These are phyloP conservation scores for Sesia bembeciformis DNA, from an alignment of 2,888 invertebrate species.

Conservation along the genomic window DNA sequence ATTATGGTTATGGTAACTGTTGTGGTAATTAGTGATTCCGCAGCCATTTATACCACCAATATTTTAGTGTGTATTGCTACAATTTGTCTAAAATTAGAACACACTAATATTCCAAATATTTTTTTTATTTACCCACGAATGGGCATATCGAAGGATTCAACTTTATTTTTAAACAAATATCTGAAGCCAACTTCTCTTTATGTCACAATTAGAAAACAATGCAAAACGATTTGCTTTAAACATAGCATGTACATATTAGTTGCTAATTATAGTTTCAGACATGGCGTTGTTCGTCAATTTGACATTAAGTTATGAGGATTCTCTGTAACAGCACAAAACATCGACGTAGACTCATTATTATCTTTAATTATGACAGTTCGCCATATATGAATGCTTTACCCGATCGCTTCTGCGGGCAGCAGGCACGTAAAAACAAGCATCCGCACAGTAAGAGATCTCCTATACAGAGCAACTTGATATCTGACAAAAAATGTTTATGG, in stretches of 20 bases:
- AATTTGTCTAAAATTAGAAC: too few relatives aligned
- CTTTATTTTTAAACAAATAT: too few relatives aligned
- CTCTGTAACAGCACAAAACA: slow-evolving; percentile 50
- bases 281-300: slow-evolving; percentile 34
- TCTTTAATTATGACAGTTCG: slow-evolving; percentile 71
- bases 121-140: too few relatives aligned
- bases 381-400: slow-evolving; percentile 64
- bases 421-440: slow-evolving; percentile 46
- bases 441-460: slow-evolving; percentile 33
- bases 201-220: background rate
- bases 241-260: background rate
- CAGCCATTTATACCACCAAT: too few relatives aligned
- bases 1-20: too few relatives aligned
- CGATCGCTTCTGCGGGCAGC: slow-evolving; percentile 33
- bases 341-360: slow-evolving; percentile 57
- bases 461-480: slow-evolving; percentile 49
- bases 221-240: background rate
- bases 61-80: too few relatives aligned
- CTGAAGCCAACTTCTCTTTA: too few relatives aligned
- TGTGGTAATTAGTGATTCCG: too few relatives aligned
- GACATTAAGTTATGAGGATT: slow-evolving; percentile 64
- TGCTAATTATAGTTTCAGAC: slow-evolving; percentile 16
- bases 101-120: too few relatives aligned
- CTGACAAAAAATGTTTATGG: slow-evolving; percentile 41
- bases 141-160: too few relatives aligned